phyloP scores from a whole-genome alignment of 2,888 invertebrate species.

The Bombyx huttoni region DNA sequence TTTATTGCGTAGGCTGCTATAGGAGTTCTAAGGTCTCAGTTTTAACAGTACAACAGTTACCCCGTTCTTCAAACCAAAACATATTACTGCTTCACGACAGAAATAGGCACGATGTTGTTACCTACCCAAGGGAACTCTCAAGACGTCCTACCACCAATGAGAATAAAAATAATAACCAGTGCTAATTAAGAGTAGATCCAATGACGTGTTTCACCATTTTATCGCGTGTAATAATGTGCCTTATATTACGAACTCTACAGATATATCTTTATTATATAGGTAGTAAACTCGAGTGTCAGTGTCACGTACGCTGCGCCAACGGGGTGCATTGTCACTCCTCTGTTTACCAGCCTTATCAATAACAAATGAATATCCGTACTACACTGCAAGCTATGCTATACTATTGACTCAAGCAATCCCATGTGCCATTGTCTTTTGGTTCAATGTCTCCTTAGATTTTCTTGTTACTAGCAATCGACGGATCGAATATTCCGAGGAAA shows the following conservation, averaged over 20 bases:
- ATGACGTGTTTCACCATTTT: neutral
- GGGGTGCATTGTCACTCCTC: constrained; percentile 36
- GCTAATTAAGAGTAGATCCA: neutral
- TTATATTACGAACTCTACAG: neutral
- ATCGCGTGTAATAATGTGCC: neutral
- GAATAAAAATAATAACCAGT: too few species aligned
- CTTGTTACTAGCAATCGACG: too few species aligned
- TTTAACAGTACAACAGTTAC: too few species aligned
- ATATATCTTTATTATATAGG: neutral
- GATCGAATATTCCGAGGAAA: too few species aligned
- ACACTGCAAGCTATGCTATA: constrained; percentile 18
- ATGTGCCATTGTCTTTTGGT: neutral
- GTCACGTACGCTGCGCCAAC: constrained; percentile 42
- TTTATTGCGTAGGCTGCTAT: too few species aligned
- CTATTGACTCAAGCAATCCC: neutral
- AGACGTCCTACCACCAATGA: too few species aligned
- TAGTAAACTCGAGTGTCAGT: constrained; percentile 40
- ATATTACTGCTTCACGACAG: too few species aligned
- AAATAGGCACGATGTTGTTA: too few species aligned
- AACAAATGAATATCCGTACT: constrained; percentile 24
- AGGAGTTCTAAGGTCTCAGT: too few species aligned
- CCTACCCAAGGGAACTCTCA: too few species aligned
- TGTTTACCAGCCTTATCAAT: constrained; percentile 66
- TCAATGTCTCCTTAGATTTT: too few species aligned
- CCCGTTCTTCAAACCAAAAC: too few species aligned